Conservation (phyloP, 2,797 vertebrate genomes). For the Gallinago solitaria region DNA sequence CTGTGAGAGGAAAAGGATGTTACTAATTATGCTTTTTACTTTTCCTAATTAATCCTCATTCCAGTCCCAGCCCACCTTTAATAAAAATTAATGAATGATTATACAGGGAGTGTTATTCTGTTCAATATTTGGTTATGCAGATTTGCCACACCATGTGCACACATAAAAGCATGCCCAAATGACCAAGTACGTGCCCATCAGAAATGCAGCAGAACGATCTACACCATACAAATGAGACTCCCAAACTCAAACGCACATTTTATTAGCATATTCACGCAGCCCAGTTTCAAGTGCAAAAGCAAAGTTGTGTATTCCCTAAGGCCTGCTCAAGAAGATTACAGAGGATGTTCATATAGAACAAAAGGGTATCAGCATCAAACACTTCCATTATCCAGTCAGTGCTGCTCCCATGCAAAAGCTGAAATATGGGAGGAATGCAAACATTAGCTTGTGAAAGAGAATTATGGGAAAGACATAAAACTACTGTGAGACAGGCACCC, state of each 20-base stretch:
- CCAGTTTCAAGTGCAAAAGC: slow-evolving; percentile 24
- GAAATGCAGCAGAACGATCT: not conserved
- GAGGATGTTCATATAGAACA: slow-evolving; percentile 39
- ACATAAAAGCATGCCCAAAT: not conserved
- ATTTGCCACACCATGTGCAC: not conserved
- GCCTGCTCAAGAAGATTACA: slow-evolving; percentile 43
- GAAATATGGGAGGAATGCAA: slow-evolving; percentile 56
- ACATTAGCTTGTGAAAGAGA: not conserved
- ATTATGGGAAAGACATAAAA: not conserved
- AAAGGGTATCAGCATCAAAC: slow-evolving; percentile 59
- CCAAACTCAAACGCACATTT: not conserved
- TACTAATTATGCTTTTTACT: slow-evolving; percentile 43
- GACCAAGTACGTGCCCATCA: not conserved
- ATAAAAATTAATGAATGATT: slow-evolving; percentile 49
- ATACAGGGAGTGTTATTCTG: not conserved
- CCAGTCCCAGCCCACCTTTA: slow-evolving; percentile 24
- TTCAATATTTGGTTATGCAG: slow-evolving; percentile 10
- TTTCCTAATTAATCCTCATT: slow-evolving; percentile 41
- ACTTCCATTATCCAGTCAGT: slow-evolving; percentile 49
- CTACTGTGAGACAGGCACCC: not conserved
- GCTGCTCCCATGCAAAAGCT: slow-evolving; percentile 51
- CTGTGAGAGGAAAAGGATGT: not conserved
- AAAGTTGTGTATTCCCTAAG: slow-evolving; percentile 45
- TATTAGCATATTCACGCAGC: slow-evolving; percentile 29
- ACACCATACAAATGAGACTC: not conserved